Evolutionary conservation across 2,113 vertebrate genomes (phyloP).

Genomic region (Murina feae): DNA sequence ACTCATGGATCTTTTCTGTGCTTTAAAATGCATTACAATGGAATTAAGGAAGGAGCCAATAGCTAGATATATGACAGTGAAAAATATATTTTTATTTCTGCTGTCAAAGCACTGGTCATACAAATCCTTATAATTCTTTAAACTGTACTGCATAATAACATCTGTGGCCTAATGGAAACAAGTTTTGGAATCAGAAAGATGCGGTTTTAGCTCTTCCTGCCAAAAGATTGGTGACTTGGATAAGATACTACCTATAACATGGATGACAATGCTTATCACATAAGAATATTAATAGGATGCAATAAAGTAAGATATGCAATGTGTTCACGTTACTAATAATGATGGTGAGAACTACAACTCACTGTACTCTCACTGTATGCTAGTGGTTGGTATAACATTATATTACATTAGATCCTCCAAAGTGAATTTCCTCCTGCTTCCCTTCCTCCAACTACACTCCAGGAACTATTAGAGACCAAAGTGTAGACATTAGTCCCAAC

Average conservation of each 20-base stretch:
- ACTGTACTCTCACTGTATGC: accelerated
- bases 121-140: background rate
- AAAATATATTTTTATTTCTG: background rate
- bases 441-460: accelerated
- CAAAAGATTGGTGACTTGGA: background rate
- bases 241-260: background rate
- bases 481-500: accelerated
- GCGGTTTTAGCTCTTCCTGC: background rate
- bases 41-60: background rate
- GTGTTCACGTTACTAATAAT: background rate
- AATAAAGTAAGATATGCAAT: background rate
- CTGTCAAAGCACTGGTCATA: background rate
- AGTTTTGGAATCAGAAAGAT: background rate
- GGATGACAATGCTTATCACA: background rate
- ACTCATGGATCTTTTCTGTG: accelerated
- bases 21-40: background rate
- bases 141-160: background rate
- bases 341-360: accelerated
- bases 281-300: background rate
- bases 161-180: background rate
- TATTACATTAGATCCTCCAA: background rate
- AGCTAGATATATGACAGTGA: background rate
- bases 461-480: background rate
- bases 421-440: background rate
- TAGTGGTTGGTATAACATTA: accelerated